These are phyloP conservation scores for Sinosuthora webbiana DNA, from an alignment of 2,113 vertebrate genomes.

Conservation along the genomic window DNA sequence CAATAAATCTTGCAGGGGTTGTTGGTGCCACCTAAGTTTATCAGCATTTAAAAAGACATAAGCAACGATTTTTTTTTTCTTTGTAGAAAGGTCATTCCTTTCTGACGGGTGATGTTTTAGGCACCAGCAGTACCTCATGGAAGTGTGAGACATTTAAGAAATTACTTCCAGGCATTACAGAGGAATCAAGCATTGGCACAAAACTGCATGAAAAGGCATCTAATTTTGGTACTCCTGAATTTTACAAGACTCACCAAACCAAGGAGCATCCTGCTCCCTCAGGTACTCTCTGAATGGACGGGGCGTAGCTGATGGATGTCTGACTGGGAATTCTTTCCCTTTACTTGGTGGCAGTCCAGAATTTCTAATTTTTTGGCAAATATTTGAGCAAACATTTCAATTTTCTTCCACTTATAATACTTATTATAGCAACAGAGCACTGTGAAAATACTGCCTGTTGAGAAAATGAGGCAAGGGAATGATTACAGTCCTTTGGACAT, in stretches of 20 bases:
- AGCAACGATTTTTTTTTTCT: background rate
- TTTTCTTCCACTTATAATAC: conserved; percentile 1
- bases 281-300: background rate
- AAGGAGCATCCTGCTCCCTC: background rate
- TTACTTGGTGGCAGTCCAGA: background rate
- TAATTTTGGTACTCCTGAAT: background rate
- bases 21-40: conserved; percentile 10
- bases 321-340: background rate
- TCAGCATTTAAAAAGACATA: conserved; percentile 59
- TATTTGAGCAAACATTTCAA: background rate
- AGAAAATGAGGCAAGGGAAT: background rate
- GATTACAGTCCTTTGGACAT: background rate
- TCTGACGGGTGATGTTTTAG: conserved; percentile 3
- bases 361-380: conserved; percentile 15
- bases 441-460: background rate
- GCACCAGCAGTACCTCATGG: background rate
- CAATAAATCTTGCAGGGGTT: conserved; percentile 45
- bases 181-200: background rate
- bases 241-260: background rate
- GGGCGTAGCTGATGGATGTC: background rate
- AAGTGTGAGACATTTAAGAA: background rate
- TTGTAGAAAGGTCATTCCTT: conserved; percentile 65
- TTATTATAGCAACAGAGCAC: background rate
- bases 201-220: background rate
- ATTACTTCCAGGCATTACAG: background rate